Conservation (phyloP, 2,888 invertebrate species). For the Notodonta ziczac region DNA sequence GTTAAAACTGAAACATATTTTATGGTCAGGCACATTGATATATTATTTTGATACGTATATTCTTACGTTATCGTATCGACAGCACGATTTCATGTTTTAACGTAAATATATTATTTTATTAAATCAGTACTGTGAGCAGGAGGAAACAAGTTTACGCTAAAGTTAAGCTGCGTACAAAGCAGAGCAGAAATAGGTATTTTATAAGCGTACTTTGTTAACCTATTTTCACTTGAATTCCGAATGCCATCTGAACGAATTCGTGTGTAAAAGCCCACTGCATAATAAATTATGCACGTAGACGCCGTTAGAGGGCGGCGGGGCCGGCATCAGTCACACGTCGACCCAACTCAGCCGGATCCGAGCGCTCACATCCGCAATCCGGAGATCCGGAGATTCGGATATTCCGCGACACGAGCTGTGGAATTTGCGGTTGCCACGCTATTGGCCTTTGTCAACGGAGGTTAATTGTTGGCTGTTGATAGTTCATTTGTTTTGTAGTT, state of each 20-base stretch:
- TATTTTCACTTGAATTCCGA: background rate
- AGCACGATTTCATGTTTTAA: no score
- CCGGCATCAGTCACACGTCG: conserved; percentile 4
- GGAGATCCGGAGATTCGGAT: background rate
- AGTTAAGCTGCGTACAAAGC: no score
- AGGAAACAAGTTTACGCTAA: no score
- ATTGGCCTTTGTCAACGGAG: background rate
- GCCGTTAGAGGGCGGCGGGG: background rate
- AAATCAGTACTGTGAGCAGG: no score
- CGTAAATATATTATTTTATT: no score
- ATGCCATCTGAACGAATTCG: background rate
- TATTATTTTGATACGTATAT: no score
- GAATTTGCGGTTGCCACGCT: conserved; percentile 3
- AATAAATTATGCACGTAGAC: conserved; percentile 3
- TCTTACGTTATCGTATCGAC: no score
- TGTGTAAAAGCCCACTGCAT: conserved; percentile 2
- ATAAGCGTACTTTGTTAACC: background rate
- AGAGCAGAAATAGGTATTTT: no score
- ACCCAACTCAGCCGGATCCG: conserved; percentile 2
- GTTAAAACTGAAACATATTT: no score
- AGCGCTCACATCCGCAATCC: conserved; percentile 5
- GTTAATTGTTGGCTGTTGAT: background rate
- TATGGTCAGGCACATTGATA: no score
- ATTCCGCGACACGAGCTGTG: conserved; percentile 1
- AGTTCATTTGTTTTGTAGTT: background rate